A percentile compares a stretch with the other conserved stretches of the same genome.
Conservation (phyloP, 1,140 invertebrate genomes). For the Bombus breviceps region DNA sequence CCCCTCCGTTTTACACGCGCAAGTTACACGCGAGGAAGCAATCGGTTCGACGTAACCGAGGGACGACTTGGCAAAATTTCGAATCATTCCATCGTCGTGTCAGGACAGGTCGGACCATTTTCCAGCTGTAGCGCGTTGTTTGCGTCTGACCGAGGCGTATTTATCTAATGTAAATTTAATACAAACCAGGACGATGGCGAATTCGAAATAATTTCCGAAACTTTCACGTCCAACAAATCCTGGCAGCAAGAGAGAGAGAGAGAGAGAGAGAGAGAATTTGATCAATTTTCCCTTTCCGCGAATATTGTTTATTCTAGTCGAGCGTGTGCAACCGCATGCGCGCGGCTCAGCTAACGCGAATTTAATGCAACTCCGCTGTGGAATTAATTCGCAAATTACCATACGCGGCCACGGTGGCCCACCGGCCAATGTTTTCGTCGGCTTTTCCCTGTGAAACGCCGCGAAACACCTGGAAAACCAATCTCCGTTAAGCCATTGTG, state of each 20-base stretch:
- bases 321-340: constrained; percentile 3
- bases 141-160: constrained; percentile 24
- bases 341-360: constrained; percentile 24
- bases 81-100: background rate
- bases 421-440: background rate
- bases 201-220: constrained; percentile 51
- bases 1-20: background rate
- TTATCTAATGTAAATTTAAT: constrained; percentile 54
- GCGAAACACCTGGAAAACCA: constrained; percentile 16
- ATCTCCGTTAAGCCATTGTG: background rate
- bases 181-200: constrained; percentile 6
- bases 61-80: background rate
- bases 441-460: constrained; percentile 13
- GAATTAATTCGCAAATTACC: constrained; percentile 52
- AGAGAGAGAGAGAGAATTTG: constrained; percentile 6
- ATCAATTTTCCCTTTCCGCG: constrained; percentile 50
- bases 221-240: background rate
- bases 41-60: background rate
- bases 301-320: constrained; percentile 53
- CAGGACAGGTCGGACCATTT: constrained; percentile 1
- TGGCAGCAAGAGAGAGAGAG: background rate
- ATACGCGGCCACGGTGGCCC: constrained; percentile 18
- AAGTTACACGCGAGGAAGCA: background rate
- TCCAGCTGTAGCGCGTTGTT: constrained; percentile 13
- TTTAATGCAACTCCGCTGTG: constrained; percentile 46